These are phyloP conservation scores for Mionectes macconnelli DNA, from an alignment of 2,113 vertebrate genomes.

Conservation along the genomic window DNA sequence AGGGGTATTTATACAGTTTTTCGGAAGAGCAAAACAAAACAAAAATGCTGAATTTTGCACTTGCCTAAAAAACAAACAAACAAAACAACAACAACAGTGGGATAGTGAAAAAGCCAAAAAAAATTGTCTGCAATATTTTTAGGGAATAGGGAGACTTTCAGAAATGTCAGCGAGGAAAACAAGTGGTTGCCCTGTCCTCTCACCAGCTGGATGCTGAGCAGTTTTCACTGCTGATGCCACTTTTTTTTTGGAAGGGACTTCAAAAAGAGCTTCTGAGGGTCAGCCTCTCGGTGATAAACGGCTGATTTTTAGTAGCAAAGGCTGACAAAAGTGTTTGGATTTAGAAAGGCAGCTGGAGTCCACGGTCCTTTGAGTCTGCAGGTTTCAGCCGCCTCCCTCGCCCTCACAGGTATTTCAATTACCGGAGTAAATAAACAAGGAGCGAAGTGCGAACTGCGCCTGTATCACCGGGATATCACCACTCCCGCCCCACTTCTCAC, in stretches of 20 bases:
- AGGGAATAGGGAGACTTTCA: neutral
- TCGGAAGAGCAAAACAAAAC: rapidly evolving
- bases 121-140: neutral
- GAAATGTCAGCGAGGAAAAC: neutral
- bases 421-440: neutral
- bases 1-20: neutral
- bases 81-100: no score
- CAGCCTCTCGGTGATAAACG: neutral
- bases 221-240: neutral
- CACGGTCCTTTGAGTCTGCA: neutral
- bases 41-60: neutral
- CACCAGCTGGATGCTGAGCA: neutral
- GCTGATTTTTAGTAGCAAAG: neutral
- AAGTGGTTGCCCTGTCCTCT: neutral
- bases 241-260: neutral
- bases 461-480: rapidly evolving
- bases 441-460: neutral
- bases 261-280: neutral
- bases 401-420: neutral
- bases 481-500: neutral
- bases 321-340: neutral
- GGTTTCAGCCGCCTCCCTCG: neutral
- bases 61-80: neutral
- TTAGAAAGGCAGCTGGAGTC: neutral
- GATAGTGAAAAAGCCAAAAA: neutral